These are phyloP conservation scores for Archivesica marissinica DNA, from an alignment of 1,140 invertebrate genomes.

Conservation along the genomic window DNA sequence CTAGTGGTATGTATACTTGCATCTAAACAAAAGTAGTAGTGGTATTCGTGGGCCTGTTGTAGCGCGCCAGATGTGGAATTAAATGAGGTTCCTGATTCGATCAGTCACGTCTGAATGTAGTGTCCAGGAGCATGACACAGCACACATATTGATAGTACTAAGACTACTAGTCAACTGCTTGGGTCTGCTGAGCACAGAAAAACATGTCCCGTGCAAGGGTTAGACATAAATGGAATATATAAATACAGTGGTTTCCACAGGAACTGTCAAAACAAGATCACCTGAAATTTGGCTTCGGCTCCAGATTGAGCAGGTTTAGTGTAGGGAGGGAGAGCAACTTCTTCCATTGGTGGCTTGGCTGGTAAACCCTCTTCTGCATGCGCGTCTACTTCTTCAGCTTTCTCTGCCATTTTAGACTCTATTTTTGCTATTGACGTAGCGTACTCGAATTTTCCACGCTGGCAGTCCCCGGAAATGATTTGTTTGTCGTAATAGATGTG, in stretches of 20 bases:
- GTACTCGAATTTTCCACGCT: conserved; percentile 41
- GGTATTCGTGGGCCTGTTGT: too few species aligned
- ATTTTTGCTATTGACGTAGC: conserved; percentile 12
- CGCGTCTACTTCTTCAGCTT: background rate
- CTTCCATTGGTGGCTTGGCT: background rate
- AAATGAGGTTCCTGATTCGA: too few species aligned
- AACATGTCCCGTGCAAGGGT: too few species aligned
- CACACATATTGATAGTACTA: too few species aligned
- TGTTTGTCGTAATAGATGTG: conserved; percentile 47
- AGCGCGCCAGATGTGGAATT: too few species aligned
- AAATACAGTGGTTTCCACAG: conserved; percentile 11
- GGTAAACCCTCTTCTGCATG: background rate
- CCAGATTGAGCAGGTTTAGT: background rate
- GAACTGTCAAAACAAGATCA: conserved; percentile 19
- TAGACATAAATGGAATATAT: too few species aligned
- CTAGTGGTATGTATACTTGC: too few species aligned
- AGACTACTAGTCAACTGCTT: too few species aligned
- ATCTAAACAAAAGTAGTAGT: too few species aligned
- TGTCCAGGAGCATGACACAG: too few species aligned
- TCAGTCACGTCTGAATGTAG: too few species aligned
- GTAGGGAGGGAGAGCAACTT: conserved; percentile 11
- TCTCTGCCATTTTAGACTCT: conserved; percentile 38
- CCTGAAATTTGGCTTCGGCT: conserved; percentile 19
- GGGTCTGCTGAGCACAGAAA: too few species aligned
- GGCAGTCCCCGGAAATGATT: conserved; percentile 45